A percentile compares a stretch with the other conserved stretches of the same genome.
These are phyloP conservation scores for Montifringilla adamsi DNA, from an alignment of 2,113 vertebrate genomes.

Conservation along the genomic window DNA sequence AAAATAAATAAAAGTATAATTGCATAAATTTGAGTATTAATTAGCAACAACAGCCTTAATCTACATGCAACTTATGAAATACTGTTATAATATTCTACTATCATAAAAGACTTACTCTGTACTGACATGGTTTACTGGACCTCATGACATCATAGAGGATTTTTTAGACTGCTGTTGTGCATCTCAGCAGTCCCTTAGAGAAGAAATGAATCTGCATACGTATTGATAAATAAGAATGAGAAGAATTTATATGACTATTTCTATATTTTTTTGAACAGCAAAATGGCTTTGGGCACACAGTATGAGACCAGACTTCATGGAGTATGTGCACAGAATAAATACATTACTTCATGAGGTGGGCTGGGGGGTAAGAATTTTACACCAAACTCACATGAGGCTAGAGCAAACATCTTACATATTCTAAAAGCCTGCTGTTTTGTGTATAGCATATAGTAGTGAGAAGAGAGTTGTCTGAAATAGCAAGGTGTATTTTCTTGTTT, in stretches of 20 bases:
- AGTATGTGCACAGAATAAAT: neutral
- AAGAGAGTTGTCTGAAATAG: neutral
- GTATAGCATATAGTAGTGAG: neutral
- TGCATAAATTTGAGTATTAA: neutral
- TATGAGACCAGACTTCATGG: neutral
- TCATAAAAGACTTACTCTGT: neutral
- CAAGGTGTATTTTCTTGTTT: neutral
- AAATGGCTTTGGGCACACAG: neutral
- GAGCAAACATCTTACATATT: neutral
- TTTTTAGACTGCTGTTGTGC: neutral
- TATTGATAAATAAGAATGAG: neutral
- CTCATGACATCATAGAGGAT: neutral
- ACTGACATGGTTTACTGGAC: conserved; percentile 7
- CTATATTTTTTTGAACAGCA: neutral
- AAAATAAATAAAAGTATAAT: conserved; percentile 18
- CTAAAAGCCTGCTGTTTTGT: neutral
- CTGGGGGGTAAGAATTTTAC: neutral
- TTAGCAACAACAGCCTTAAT: conserved; percentile 42
- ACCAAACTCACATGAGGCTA: neutral
- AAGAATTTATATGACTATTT: neutral
- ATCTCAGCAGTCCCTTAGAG: neutral
- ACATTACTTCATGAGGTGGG: neutral
- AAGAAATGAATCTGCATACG: neutral
- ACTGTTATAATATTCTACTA: neutral
- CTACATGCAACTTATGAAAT: conserved; percentile 2